These are phyloP conservation scores for Diplazon laetatorius DNA, from an alignment of 2,888 invertebrate genomes.

Conservation along the genomic window DNA sequence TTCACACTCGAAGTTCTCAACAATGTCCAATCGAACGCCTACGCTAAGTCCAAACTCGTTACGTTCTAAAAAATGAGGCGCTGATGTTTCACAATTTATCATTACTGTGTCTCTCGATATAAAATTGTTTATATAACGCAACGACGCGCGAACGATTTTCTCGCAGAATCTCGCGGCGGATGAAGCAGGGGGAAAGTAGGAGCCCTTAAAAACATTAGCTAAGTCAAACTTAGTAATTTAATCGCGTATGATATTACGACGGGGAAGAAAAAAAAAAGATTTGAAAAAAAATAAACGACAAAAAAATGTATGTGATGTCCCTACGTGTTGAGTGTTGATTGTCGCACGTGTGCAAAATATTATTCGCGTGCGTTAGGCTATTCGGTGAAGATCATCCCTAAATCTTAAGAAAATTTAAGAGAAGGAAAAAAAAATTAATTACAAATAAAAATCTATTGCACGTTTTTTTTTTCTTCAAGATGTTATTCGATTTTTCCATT, in stretches of 20 bases:
- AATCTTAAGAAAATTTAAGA: conserved; percentile 16
- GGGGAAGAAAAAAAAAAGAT: conserved; percentile 1
- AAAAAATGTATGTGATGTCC: conserved; percentile 74
- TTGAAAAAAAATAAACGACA: conserved; percentile 60
- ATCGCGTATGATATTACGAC: conserved; percentile 26
- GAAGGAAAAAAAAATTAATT: conserved; percentile 17
- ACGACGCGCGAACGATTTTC: not conserved
- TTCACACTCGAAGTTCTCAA: not conserved
- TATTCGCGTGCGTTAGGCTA: conserved; percentile 49
- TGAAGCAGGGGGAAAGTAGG: conserved; percentile 43
- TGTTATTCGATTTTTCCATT: too few species aligned
- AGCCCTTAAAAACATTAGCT: conserved; percentile 56
- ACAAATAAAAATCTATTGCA: conserved; percentile 24
- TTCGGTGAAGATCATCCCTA: conserved; percentile 24
- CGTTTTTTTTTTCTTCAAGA: too few species aligned
- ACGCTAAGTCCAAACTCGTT: not conserved
- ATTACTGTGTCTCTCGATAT: conserved; percentile 20
- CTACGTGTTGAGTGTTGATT: conserved; percentile 75
- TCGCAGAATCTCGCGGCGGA: conserved; percentile 23
- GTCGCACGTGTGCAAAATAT: conserved; percentile 63
- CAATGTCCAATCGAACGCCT: not conserved
- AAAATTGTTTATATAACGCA: conserved; percentile 2
- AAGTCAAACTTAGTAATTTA: conserved; percentile 32
- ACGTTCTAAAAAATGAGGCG: conserved; percentile 16
- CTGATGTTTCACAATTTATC: conserved; percentile 7